Evolutionary conservation across 2,113 vertebrate genomes (phyloP).

Genomic region (Caranx melampygus): DNA sequence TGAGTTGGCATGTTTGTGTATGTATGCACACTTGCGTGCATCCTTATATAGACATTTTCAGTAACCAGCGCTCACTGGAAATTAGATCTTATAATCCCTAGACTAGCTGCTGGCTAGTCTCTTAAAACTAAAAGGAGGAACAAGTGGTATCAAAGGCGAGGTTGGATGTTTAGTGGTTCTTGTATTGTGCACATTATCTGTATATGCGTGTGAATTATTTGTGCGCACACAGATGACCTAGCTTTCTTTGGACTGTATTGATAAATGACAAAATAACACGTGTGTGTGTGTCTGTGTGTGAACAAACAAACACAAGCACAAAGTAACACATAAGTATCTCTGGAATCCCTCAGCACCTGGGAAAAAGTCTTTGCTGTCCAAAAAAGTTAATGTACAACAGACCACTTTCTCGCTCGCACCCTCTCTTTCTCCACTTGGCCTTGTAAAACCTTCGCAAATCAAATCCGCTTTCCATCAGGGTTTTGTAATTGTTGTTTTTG

Average conservation of each 20-base stretch:
- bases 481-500: conserved; percentile 75
- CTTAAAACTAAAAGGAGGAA: conserved; percentile 64
- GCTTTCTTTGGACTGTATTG: conserved; percentile 37
- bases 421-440: conserved; percentile 63
- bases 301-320: conserved; percentile 43
- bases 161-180: conserved; percentile 22
- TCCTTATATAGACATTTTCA: conserved; percentile 54
- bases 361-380: conserved; percentile 69
- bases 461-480: conserved; percentile 73
- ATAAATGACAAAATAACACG: conserved; percentile 53
- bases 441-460: conserved; percentile 79
- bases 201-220: neutral
- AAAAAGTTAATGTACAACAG: conserved; percentile 80
- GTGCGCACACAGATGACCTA: conserved; percentile 6
- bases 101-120: conserved; percentile 45
- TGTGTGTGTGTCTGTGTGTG: neutral
- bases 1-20: neutral
- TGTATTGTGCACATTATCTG: conserved; percentile 7
- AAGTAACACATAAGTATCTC: conserved; percentile 58
- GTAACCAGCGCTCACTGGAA: conserved; percentile 55
- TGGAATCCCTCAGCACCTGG: conserved; percentile 77
- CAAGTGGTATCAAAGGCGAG: conserved; percentile 50
- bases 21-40: conserved; percentile 18
- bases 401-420: conserved; percentile 48
- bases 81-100: conserved; percentile 69